Evolutionary conservation across 2,888 invertebrate genomes (phyloP), one percentile per base, ranked within the genome.

Genomic region (Xylophagus ater): DNA sequence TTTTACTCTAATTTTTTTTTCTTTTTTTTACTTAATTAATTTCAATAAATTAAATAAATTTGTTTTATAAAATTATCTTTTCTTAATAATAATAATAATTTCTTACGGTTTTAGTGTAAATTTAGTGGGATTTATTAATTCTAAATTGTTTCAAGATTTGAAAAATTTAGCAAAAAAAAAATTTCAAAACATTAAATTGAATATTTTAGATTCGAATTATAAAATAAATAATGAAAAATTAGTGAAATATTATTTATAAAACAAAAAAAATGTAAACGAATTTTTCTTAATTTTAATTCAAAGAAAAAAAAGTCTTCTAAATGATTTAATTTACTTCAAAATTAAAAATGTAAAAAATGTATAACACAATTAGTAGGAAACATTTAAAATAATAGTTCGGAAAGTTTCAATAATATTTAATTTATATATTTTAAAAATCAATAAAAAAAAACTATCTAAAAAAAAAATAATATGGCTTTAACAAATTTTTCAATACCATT

Each of bases 401-500:
- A 32, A 32, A 8, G 6, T 7, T 8, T 31, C 12, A 17, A 32
- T 5, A 10, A 19, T 18, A 20, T 32, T 14, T 32, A 6, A 17
- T 28, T 17, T 19, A 13, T 4, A 26, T 15, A 6, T 24, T 21
- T 12, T 9, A 33, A 33, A 33, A 33, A 6, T 18, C 23, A 21
- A 12, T 21, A n/a, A 28, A 8, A 28, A 14, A 26, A 13, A 29
- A 14, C n/a, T 26, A 12, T 10, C n/a, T 21, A n/a, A 39, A 19
- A 15, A 4, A 17, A 39, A 26, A 40, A 20, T 13, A 34, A 41
- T 34, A 66, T 65, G 65, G 58, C 65, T 26, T 47, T 65, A 44
- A 53, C 62, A 42, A 65, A 65, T 47, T 65, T 62, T 51, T 59
- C 65, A 34, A 46, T 65, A 46, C 66, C 66, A 29, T 65, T 64